Conservation (phyloP, 2,797 vertebrate genomes). For the Gymnothorax reevesii region DNA sequence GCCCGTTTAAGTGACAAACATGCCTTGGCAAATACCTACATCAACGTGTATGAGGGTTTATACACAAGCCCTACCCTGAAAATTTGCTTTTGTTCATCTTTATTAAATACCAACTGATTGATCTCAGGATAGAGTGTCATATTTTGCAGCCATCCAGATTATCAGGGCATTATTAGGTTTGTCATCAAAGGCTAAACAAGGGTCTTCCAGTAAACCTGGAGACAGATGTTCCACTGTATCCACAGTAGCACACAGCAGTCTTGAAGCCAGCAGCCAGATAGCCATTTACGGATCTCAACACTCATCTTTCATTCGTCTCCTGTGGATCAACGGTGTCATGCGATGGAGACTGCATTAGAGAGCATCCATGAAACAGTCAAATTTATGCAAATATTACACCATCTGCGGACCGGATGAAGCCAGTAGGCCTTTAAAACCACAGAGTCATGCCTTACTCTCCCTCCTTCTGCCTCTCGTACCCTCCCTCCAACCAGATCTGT, state of each 20-base stretch:
- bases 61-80: not conserved
- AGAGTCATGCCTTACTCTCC: not conserved
- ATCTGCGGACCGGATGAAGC: not conserved
- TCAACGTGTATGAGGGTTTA: not conserved
- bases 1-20: not conserved
- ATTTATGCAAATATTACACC: not conserved
- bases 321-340: not conserved
- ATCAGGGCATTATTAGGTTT: not conserved
- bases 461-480: slow-evolving; percentile 32
- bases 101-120: not conserved
- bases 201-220: not conserved
- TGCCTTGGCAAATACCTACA: not conserved
- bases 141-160: not conserved
- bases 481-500: not conserved
- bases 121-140: not conserved
- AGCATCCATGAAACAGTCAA: not conserved
- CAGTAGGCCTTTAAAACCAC: not conserved
- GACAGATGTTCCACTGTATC: not conserved
- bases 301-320: not conserved
- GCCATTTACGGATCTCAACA: not conserved
- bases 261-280: not conserved
- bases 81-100: not conserved
- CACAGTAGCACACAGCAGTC: not conserved
- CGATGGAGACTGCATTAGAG: not conserved
- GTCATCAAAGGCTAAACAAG: not conserved